Evolutionary conservation across 2,113 vertebrate species (phyloP).

Genomic region (Numida meleagris): DNA sequence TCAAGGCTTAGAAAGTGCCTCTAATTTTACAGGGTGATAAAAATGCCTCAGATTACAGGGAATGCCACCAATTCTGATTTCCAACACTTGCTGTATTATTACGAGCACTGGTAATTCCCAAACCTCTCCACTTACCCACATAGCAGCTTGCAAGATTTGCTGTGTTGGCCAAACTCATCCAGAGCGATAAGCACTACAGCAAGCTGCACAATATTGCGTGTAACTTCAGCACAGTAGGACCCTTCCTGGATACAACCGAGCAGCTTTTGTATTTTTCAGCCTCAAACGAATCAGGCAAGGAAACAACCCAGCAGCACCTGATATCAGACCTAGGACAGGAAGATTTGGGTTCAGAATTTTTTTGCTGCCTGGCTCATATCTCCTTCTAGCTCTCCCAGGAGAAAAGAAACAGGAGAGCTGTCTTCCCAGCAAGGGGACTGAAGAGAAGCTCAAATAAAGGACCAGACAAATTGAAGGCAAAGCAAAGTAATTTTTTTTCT

Average conservation of each 20-base stretch:
- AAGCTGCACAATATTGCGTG: neutral
- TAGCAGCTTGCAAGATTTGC: neutral
- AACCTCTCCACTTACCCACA: fast-evolving
- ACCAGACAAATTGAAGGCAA: neutral
- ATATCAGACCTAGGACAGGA: neutral
- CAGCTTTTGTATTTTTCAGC: neutral
- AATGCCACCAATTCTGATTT: neutral
- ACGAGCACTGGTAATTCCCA: neutral
- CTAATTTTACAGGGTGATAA: neutral
- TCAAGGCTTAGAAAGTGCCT: neutral
- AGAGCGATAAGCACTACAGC: neutral
- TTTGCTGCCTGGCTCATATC: neutral
- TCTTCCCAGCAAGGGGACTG: neutral
- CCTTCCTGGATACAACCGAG: neutral
- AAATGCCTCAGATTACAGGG: neutral
- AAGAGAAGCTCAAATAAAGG: neutral
- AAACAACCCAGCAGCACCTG: fast-evolving
- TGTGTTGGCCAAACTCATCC: neutral
- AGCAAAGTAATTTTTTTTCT: neutral
- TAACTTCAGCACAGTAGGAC: neutral
- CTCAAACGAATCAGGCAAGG: neutral
- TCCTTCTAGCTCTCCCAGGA: neutral
- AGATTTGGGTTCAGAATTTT: neutral
- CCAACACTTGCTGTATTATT: neutral
- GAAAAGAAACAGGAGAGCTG: neutral